Conservation (phyloP, 2,888 invertebrate genomes). For the Tipula confusa region DNA sequence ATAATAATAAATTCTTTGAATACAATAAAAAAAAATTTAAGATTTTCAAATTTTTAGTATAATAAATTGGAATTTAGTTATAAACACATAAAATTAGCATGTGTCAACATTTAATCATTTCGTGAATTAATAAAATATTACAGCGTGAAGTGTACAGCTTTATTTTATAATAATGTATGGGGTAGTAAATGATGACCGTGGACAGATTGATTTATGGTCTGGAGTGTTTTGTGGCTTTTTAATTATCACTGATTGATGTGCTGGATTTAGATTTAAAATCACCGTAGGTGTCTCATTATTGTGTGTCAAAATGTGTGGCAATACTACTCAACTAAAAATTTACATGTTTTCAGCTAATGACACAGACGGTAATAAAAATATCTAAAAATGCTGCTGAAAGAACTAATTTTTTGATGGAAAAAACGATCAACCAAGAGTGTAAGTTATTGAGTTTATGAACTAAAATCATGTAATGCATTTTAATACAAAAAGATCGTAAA, state of each 20-base stretch:
- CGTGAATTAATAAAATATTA: background rate
- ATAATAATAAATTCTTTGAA: background rate
- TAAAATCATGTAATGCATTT: no score
- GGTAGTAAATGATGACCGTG: background rate
- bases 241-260: background rate
- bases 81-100: slow-evolving; percentile 20
- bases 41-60: background rate
- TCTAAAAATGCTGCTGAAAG: no score
- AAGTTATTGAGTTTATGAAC: no score
- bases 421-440: no score
- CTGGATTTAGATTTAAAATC: background rate
- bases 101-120: slow-evolving; percentile 9
- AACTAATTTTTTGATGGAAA: no score
- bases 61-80: slow-evolving; percentile 25
- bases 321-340: no score
- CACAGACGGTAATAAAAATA: no score
- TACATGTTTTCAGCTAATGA: no score
- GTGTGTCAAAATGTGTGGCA: no score
- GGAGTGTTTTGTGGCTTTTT: background rate
- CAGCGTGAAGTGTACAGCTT: background rate
- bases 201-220: background rate
- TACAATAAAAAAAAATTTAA: background rate
- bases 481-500: no score
- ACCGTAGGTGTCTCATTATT: no score
- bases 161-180: background rate